Evolutionary conservation across 2,888 invertebrate species (phyloP).

Genomic region (Zaprionus bogoriensis): DNA sequence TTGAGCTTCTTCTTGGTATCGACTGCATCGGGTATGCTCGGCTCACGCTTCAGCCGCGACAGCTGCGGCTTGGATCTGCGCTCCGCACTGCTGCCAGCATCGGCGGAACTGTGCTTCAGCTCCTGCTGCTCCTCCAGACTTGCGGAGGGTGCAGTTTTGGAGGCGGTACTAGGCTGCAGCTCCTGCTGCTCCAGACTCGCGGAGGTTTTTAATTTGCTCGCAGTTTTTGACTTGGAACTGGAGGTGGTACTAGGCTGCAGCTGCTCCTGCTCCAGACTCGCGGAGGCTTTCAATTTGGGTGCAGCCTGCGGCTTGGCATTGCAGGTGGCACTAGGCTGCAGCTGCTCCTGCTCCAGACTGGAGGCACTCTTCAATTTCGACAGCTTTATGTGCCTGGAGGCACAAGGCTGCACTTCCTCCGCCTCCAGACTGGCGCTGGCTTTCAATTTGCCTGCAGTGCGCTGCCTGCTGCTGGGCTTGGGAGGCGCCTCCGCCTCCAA

Average conservation of each 20-base stretch:
- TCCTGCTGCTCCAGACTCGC: not conserved
- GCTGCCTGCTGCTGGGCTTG: not conserved
- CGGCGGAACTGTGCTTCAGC: too few relatives aligned
- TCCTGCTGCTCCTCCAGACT: not conserved
- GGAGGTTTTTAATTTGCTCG: not conserved
- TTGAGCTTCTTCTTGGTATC: constrained; percentile 39
- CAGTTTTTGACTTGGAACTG: not conserved
- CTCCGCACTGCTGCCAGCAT: constrained; percentile 1
- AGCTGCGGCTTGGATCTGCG: constrained; percentile 30
- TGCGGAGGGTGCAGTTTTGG: not conserved
- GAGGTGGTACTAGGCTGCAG: not conserved
- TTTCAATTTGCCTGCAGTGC: not conserved
- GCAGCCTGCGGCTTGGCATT: too few relatives aligned
- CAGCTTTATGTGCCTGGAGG: too few relatives aligned
- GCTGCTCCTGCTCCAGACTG: too few relatives aligned
- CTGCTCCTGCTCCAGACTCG: not conserved
- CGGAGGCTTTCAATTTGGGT: not conserved
- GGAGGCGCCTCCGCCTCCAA: not conserved
- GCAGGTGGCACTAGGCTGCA: too few relatives aligned
- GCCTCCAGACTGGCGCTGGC: not conserved
- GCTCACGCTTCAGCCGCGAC: constrained; percentile 35
- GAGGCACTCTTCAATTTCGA: too few relatives aligned
- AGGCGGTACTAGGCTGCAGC: constrained; percentile 6
- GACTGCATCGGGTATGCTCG: not conserved
- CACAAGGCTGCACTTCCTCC: too few relatives aligned